phyloP scores from a whole-genome alignment of 2,888 invertebrate genomes.

The Cryptus armator region DNA sequence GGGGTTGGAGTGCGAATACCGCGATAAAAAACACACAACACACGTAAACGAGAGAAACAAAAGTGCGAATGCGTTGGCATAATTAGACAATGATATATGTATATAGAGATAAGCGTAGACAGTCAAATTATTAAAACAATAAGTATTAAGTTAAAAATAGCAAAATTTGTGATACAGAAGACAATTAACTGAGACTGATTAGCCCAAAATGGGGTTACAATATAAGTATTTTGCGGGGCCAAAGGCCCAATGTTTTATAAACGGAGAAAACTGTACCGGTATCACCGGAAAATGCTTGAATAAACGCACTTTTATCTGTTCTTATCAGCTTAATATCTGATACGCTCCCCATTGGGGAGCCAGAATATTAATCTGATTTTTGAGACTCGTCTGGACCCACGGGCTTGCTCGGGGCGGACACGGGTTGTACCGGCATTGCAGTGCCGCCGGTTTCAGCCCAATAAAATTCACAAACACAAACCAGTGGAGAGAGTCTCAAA shows the following conservation, averaged over 20 bases:
- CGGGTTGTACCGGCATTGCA: conserved; percentile 40
- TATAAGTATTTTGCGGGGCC: too few relatives aligned
- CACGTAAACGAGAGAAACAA: neutral
- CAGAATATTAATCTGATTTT: conserved; percentile 60
- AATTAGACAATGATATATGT: too few relatives aligned
- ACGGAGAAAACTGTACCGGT: neutral
- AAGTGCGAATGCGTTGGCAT: too few relatives aligned
- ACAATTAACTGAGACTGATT: too few relatives aligned
- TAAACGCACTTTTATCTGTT: conserved; percentile 40
- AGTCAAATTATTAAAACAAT: too few relatives aligned
- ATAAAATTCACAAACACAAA: too few relatives aligned
- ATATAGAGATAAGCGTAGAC: too few relatives aligned
- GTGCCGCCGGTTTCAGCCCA: conserved; percentile 19
- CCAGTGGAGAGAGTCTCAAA: too few relatives aligned
- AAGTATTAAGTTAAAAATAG: too few relatives aligned
- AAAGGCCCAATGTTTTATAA: neutral
- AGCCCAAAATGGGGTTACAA: too few relatives aligned
- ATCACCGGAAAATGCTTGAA: neutral
- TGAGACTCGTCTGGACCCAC: neutral
- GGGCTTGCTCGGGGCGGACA: neutral
- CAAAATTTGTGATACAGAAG: too few relatives aligned
- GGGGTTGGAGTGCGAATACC: neutral
- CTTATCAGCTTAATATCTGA: conserved; percentile 64
- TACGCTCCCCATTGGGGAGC: conserved; percentile 52
- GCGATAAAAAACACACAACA: neutral